Evolutionary conservation across 2,888 invertebrate genomes (phyloP).

Genomic region (Hirtodrosophila cameraria): DNA sequence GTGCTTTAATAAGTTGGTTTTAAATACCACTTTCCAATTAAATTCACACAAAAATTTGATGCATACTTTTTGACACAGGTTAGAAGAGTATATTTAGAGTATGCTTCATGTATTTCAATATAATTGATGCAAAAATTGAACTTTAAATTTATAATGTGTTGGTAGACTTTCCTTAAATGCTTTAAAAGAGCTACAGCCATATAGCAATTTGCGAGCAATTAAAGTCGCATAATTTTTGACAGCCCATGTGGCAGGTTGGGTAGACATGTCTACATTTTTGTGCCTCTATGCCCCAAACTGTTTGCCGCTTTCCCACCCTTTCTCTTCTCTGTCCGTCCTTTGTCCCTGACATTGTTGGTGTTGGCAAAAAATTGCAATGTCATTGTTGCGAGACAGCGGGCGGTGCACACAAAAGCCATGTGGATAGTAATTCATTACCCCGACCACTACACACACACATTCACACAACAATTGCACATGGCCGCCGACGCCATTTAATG

Average conservation of each 20-base stretch:
- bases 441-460: constrained; percentile 43
- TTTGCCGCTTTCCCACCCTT: neutral
- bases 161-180: neutral
- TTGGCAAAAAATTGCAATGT: constrained; percentile 67
- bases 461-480: constrained; percentile 53
- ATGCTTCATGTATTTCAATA: too few relatives aligned
- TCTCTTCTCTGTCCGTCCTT: neutral
- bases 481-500: constrained; percentile 71
- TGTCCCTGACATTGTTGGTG: constrained; percentile 59
- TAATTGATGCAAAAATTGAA: too few relatives aligned
- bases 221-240: constrained; percentile 56
- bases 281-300: neutral
- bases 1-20: too few relatives aligned
- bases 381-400: constrained; percentile 68
- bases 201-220: constrained; percentile 54
- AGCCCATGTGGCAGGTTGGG: constrained; percentile 28
- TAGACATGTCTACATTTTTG: constrained; percentile 51
- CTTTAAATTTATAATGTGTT: too few relatives aligned
- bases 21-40: too few relatives aligned
- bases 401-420: constrained; percentile 62
- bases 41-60: too few relatives aligned
- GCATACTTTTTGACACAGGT: too few relatives aligned
- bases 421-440: constrained; percentile 76
- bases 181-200: constrained; percentile 16
- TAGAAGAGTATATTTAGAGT: too few relatives aligned